Conservation (phyloP, 2,888 invertebrate genomes). For the Ornithoptera priamus region DNA sequence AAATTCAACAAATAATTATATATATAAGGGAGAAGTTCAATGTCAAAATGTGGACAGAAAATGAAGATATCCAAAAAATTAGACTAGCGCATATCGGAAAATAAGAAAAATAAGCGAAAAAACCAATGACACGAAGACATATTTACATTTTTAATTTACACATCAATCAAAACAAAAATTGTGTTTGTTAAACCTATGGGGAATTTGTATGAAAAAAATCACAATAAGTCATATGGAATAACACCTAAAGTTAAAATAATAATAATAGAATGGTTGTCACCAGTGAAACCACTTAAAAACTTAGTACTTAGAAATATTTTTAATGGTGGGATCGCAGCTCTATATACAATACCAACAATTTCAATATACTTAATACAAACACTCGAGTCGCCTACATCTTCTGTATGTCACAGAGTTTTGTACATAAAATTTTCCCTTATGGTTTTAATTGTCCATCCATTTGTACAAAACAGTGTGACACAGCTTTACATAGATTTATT, state of each 20-base stretch:
- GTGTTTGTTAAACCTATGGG: conserved; percentile 62
- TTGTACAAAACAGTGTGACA: conserved; percentile 50
- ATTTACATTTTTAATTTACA: conserved; percentile 48
- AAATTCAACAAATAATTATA: conserved; percentile 29
- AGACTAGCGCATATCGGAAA: conserved; percentile 36
- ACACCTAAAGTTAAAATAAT: conserved; percentile 62
- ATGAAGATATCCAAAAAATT: conserved; percentile 48
- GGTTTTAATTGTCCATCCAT: conserved; percentile 13
- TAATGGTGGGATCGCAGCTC: conserved; percentile 79
- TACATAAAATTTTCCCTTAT: conserved; percentile 34
- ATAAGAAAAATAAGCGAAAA: conserved; percentile 35
- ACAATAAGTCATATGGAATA: conserved; percentile 75
- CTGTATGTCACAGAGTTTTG: conserved; percentile 49
- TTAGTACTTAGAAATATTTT: conserved; percentile 76
- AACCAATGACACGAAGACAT: conserved; percentile 37
- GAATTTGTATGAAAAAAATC: conserved; percentile 70
- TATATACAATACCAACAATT: conserved; percentile 78
- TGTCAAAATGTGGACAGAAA: conserved; percentile 35
- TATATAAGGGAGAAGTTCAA: conserved; percentile 41
- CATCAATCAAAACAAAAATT: conserved; percentile 58
- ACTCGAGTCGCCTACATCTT: conserved; percentile 72
- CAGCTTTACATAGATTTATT: conserved; percentile 61
- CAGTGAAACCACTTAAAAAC: conserved; percentile 68
- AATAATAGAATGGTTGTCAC: conserved; percentile 59
- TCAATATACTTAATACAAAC: conserved; percentile 74